Evolutionary conservation across 2,888 invertebrate genomes (phyloP).

Genomic region (Sphecodes monilicornis): DNA sequence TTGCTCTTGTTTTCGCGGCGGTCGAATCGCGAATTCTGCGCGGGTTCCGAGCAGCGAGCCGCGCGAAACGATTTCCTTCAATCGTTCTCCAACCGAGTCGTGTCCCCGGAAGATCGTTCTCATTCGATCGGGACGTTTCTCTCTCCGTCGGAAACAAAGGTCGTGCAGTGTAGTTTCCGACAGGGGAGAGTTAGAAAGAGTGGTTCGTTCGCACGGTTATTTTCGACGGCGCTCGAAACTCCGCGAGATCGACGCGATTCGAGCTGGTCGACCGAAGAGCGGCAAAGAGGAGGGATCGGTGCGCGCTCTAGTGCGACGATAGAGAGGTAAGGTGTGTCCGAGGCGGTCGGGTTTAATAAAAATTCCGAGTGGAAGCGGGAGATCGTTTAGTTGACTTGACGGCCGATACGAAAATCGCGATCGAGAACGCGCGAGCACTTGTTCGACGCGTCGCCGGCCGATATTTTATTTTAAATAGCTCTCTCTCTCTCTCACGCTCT

Average conservation of each 20-base stretch:
- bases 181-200: background rate
- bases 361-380: slow-evolving; percentile 20
- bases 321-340: slow-evolving; percentile 28
- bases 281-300: slow-evolving; percentile 26
- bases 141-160: background rate
- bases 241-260: background rate
- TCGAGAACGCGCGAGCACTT: background rate
- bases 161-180: background rate
- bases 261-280: slow-evolving; percentile 14
- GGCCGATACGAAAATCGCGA: slow-evolving; percentile 17
- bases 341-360: slow-evolving; percentile 23
- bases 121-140: background rate
- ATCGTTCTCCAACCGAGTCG: background rate
- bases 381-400: slow-evolving; percentile 37
- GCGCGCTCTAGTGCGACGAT: slow-evolving; percentile 43
- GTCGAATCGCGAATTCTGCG: background rate
- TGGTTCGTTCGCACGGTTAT: background rate
- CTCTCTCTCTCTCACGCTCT: background rate
- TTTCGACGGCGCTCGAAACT: background rate
- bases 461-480: background rate
- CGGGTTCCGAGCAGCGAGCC: background rate
- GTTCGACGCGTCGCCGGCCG: slow-evolving; percentile 12
- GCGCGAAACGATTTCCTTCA: background rate
- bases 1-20: slow-evolving; percentile 10
- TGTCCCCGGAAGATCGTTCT: background rate